These are phyloP conservation scores for Oncorhynchus mykiss DNA, from an alignment of 2,113 vertebrate species.

Conservation along the genomic window DNA sequence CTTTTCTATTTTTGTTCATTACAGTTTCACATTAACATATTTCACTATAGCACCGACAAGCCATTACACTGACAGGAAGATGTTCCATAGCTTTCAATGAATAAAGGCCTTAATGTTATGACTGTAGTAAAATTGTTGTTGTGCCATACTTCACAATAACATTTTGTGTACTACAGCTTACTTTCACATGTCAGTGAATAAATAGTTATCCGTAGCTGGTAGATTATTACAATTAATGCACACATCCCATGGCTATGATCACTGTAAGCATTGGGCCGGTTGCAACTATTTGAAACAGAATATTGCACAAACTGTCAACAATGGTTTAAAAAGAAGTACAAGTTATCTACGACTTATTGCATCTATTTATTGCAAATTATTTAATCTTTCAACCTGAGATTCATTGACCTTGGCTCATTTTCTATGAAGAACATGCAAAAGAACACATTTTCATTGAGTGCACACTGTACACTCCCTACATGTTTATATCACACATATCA, in stretches of 20 bases:
- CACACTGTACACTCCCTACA: too few relatives aligned
- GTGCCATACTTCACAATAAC: background rate
- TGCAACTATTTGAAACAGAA: conserved; percentile 19
- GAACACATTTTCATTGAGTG: too few relatives aligned
- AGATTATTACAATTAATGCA: background rate
- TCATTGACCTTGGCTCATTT: too few relatives aligned
- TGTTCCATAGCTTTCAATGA: background rate
- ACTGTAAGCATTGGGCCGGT: background rate
- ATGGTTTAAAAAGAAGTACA: background rate
- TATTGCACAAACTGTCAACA: conserved; percentile 49
- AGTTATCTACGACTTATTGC: background rate
- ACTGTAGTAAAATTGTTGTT: background rate
- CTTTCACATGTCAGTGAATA: background rate
- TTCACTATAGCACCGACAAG: background rate
- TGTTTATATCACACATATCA: too few relatives aligned
- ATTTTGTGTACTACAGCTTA: background rate
- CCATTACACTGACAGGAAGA: background rate
- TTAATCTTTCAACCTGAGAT: too few relatives aligned
- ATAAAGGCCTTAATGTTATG: background rate
- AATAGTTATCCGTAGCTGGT: background rate
- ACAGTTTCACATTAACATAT: background rate
- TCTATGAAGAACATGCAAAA: too few relatives aligned
- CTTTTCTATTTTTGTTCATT: too few relatives aligned
- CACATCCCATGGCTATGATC: background rate
- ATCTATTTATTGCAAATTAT: too few relatives aligned